phyloP scores from a whole-genome alignment of 2,888 invertebrate species.

The Eurytoma adleriae region DNA sequence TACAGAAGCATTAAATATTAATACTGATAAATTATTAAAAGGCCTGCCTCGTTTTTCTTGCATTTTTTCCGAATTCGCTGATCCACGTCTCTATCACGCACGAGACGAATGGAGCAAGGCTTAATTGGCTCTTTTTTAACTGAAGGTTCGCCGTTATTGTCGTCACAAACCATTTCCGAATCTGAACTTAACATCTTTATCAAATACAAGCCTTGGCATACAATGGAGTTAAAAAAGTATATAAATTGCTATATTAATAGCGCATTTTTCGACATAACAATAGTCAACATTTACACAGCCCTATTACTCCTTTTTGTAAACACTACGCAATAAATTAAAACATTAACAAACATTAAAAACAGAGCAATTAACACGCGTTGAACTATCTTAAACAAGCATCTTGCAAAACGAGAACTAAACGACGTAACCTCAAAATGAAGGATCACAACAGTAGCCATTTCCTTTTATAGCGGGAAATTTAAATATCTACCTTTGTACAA shows the following conservation, averaged over 20 bases:
- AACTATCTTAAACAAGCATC: slow-evolving; percentile 53
- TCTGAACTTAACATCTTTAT: slow-evolving; percentile 52
- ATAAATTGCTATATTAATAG: slow-evolving; percentile 38
- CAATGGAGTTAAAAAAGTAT: slow-evolving; percentile 32
- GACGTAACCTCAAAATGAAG: slow-evolving; percentile 54
- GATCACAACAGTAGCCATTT: slow-evolving; percentile 54
- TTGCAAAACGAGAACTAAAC: slow-evolving; percentile 37
- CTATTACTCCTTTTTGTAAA: slow-evolving; percentile 5
- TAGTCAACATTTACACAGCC: slow-evolving; percentile 12
- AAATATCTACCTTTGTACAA: slow-evolving; percentile 7
- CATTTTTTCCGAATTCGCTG: slow-evolving; percentile 68
- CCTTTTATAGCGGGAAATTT: slow-evolving; percentile 41
- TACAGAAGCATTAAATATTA: slow-evolving; percentile 43
- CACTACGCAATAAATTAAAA: slow-evolving; percentile 45
- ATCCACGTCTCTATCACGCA: slow-evolving; percentile 69
- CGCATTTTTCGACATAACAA: slow-evolving; percentile 28
- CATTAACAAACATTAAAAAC: slow-evolving; percentile 47
- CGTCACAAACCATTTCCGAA: slow-evolving; percentile 55
- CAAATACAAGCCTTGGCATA: slow-evolving; percentile 45
- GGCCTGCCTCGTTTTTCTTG: slow-evolving; percentile 62
- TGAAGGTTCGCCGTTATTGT: background rate
- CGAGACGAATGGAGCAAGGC: slow-evolving; percentile 69
- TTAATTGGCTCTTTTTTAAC: slow-evolving; percentile 60
- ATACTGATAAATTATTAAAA: slow-evolving; percentile 39
- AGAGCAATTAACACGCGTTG: slow-evolving; percentile 36